Evolutionary conservation across 2,113 vertebrate species (phyloP).

Genomic region (Meleagris gallopavo): DNA sequence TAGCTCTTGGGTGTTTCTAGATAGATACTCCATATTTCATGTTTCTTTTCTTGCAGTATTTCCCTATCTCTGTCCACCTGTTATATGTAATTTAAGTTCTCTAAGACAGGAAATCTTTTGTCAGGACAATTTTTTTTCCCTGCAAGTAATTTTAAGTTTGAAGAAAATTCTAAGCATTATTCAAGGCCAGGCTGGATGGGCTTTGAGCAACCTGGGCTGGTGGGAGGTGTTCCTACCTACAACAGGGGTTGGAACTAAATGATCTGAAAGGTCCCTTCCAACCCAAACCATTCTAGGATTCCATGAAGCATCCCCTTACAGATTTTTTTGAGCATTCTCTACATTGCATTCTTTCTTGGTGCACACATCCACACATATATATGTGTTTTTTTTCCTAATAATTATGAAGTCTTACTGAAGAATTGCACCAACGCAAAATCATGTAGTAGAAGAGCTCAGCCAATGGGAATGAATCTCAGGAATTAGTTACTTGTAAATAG

Average conservation of each 20-base stretch:
- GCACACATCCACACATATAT: not conserved
- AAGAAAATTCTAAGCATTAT: not conserved
- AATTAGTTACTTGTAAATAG: not conserved
- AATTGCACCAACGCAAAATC: not conserved
- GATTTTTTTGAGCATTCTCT: not conserved
- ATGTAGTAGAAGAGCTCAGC: not conserved
- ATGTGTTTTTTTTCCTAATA: not conserved
- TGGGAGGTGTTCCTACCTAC: too few relatives aligned
- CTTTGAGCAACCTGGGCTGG: too few relatives aligned
- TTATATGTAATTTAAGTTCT: not conserved
- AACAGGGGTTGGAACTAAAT: too few relatives aligned
- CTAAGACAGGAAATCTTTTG: not conserved
- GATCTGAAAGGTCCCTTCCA: too few relatives aligned
- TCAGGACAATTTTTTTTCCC: not conserved
- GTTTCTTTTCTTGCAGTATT: not conserved
- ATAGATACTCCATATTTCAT: rapidly evolving
- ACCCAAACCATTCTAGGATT: too few relatives aligned
- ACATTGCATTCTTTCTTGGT: not conserved
- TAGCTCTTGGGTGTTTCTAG: not conserved
- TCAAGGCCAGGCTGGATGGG: too few relatives aligned
- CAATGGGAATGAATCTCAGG: not conserved
- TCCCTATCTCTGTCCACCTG: not conserved
- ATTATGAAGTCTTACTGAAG: not conserved
- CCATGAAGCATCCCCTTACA: not conserved
- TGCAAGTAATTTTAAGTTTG: not conserved